Percentiles rank a stretch among this genome's conserved stretches.
Evolutionary conservation across 1,140 invertebrate genomes (phyloP).

Genomic region (Potamilus streckersoni): DNA sequence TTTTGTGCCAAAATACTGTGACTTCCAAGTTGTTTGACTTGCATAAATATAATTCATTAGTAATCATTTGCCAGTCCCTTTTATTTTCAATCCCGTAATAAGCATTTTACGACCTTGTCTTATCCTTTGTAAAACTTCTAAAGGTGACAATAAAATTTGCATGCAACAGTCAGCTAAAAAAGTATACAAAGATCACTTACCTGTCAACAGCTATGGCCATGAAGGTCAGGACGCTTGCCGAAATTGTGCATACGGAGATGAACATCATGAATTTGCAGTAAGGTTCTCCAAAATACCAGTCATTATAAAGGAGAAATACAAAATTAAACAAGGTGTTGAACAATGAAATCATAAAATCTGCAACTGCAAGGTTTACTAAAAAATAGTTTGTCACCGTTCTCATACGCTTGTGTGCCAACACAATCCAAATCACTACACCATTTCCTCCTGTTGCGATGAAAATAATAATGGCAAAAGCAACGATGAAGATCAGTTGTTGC

Average conservation of each 20-base stretch:
- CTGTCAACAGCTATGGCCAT: conserved; percentile 96
- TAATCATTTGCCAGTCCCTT: too few species aligned
- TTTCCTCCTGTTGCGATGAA: conserved; percentile 92
- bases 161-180: neutral
- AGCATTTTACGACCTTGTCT: too few species aligned
- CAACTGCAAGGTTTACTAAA: conserved; percentile 92
- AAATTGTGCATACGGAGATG: conserved; percentile 87
- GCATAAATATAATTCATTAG: too few species aligned
- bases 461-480: conserved; percentile 84
- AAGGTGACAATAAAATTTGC: too few species aligned
- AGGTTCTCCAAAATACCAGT: conserved; percentile 86
- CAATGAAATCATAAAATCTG: conserved; percentile 91
- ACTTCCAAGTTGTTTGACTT: too few species aligned
- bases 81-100: too few species aligned
- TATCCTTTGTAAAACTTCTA: too few species aligned
- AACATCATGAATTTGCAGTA: conserved; percentile 92
- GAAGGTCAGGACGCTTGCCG: conserved; percentile 91
- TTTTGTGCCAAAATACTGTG: too few species aligned
- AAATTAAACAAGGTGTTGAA: conserved; percentile 95
- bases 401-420: conserved; percentile 88
- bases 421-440: conserved; percentile 95
- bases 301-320: conserved; percentile 83
- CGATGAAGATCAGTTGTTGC: conserved; percentile 57
- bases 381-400: conserved; percentile 96
- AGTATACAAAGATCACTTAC: conserved; percentile 71